These are phyloP conservation scores for Moxostoma hubbsi DNA, from an alignment of 2,797 vertebrate genomes.

Conservation along the genomic window DNA sequence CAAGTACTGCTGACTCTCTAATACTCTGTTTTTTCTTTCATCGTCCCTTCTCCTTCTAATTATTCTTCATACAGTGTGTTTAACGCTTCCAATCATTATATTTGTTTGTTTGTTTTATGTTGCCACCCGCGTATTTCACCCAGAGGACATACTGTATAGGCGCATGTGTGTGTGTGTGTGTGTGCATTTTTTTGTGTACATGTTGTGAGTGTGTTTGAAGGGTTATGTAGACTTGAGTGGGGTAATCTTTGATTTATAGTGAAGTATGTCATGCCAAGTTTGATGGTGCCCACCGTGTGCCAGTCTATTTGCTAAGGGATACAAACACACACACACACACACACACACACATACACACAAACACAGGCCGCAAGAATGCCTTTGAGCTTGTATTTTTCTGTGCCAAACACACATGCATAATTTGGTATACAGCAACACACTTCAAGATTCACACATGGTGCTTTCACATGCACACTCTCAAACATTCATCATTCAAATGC, in stretches of 20 bases:
- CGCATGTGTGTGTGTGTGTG: background rate
- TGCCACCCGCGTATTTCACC: slow-evolving; percentile 7
- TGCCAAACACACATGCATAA: slow-evolving; percentile 1
- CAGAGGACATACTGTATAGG: background rate
- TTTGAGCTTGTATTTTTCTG: slow-evolving; percentile 21
- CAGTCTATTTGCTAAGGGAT: slow-evolving; percentile 37
- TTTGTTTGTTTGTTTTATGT: background rate
- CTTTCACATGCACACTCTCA: slow-evolving; percentile 13
- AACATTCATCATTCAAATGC: slow-evolving; percentile 16
- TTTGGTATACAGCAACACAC: background rate
- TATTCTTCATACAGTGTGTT: too few species aligned
- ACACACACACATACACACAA: background rate
- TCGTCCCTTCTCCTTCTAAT: too few species aligned
- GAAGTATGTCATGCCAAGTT: slow-evolving; percentile 80
- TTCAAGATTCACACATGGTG: slow-evolving; percentile 5
- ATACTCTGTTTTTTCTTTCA: background rate
- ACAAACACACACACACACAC: slow-evolving; percentile 39
- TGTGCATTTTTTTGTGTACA: slow-evolving; percentile 24
- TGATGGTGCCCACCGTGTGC: slow-evolving; percentile 33
- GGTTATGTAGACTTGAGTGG: slow-evolving; percentile 39
- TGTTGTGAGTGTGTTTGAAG: slow-evolving; percentile 28
- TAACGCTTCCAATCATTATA: background rate
- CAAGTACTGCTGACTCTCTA: background rate
- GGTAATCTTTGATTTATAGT: slow-evolving; percentile 77
- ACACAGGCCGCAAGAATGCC: slow-evolving; percentile 20